These are phyloP conservation scores for Parauchenoglanis ngamensis DNA, from an alignment of 2,797 vertebrate genomes.

Conservation along the genomic window DNA sequence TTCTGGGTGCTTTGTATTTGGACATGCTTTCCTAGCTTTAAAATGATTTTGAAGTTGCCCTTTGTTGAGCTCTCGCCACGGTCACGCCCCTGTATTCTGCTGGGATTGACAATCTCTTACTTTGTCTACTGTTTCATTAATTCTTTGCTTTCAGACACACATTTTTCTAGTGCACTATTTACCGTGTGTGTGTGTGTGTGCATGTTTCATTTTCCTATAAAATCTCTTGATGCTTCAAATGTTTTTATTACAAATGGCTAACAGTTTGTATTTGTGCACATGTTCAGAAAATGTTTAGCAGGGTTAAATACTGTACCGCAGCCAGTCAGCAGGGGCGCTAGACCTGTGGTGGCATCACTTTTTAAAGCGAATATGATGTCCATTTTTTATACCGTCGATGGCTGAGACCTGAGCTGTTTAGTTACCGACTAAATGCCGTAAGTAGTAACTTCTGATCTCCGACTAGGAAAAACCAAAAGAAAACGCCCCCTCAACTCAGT, in stretches of 20 bases:
- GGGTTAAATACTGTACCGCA: too few relatives aligned
- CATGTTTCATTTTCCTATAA: too few relatives aligned
- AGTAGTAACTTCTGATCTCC: background rate
- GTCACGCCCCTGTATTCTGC: background rate
- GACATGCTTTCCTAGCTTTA: background rate
- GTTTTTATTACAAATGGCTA: too few relatives aligned
- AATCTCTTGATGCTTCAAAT: too few relatives aligned
- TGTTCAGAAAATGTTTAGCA: too few relatives aligned
- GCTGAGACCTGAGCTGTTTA: background rate
- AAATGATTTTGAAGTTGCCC: background rate
- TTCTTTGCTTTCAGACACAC: background rate
- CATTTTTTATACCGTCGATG: too few relatives aligned
- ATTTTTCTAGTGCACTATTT: background rate
- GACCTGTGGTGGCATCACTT: too few relatives aligned
- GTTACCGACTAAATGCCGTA: background rate
- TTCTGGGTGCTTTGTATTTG: background rate
- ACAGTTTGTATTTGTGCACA: too few relatives aligned
- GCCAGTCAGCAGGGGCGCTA: background rate
- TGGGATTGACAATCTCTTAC: too few relatives aligned
- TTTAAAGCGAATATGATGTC: background rate
- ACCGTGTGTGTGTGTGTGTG: background rate
- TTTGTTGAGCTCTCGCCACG: background rate
- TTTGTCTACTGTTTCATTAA: background rate
- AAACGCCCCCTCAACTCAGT: background rate
- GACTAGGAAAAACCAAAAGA: background rate